Evolutionary conservation across 1,140 invertebrate genomes (phyloP).

Genomic region (Telenomus remus): DNA sequence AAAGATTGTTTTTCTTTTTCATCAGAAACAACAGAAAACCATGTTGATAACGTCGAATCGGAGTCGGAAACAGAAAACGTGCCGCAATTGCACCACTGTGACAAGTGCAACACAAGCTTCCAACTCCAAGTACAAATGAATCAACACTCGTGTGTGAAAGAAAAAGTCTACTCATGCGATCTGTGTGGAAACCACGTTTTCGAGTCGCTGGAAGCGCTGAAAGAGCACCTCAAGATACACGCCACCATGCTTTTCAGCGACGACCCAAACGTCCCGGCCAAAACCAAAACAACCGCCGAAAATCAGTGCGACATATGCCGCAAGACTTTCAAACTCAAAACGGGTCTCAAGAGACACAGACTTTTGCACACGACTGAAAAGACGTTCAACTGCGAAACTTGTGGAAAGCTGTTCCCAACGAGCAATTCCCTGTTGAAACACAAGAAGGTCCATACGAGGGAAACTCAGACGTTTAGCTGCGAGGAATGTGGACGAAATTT

Average conservation of each 20-base stretch:
- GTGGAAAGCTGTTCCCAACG: background rate
- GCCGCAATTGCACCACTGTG: background rate
- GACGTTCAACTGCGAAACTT: background rate
- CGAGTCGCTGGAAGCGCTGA: background rate
- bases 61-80: background rate
- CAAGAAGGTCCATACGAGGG: constrained; percentile 1
- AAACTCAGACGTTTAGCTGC: background rate
- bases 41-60: too few relatives aligned
- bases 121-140: background rate
- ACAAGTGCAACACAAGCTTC: constrained; percentile 3
- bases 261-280: background rate
- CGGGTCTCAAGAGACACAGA: background rate
- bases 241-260: background rate
- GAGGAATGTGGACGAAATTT: constrained; percentile 3
- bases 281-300: background rate
- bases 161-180: background rate
- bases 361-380: background rate
- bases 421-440: background rate
- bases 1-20: too few relatives aligned
- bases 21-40: too few relatives aligned
- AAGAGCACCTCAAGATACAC: constrained; percentile 9
- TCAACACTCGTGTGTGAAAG: background rate
- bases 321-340: background rate
- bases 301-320: constrained; percentile 9
- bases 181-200: background rate